Base-by-base conservation (phyloP, 2,113 vertebrate species). In the Dipodomys ordii region DNA sequence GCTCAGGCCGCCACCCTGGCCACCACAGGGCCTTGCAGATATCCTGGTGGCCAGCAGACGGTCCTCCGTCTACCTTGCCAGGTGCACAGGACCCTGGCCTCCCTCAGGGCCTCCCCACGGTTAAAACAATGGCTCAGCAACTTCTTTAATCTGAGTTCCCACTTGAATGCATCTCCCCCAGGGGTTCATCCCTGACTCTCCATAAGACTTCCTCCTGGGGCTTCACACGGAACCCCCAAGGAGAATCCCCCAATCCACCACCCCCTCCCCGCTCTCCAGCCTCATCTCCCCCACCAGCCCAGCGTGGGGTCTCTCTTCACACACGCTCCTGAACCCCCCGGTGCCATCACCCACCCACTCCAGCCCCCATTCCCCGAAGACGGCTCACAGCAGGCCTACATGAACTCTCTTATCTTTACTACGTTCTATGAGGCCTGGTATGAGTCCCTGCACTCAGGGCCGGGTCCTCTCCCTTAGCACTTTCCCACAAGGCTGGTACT, bases 91-190 rank as follows among this genome's bases (percentile, higher is more conserved):
- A 9, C 71, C 39, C 18, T 0, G 3, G 69, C 2, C 67, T 62
- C 22, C 27, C 11, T 57, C 64, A 32, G 11, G 57, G 19, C 46
- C 22, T 79, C 28, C 28, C 4, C 32, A 2, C 2, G 0, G 0
- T 22, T 95, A 44, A 3, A 49, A 44, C 82, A 80, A 49, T 90
- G 88, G 78, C 88, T 96, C 69, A 46, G n/a, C 27, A 67, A 30
- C 1, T 77, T 95, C 30, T 90, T 83, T 71, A 13, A 57, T 13
- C 87, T 72, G 30, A 1, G 69, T n/a, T 19, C 87, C 71, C 91
- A 71, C 57, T 15, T 39, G 6, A 27, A 27, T 6, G 23, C 80
- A 64, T 93, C 35, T 81, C 23, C 78, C 16, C 3, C 0, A 7
- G 1, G 20, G 1, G 3, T 1, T 12, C 16, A 35, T 15, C 25